Evolutionary conservation across 2,113 vertebrate species (phyloP), one percentile per base, ranked within the genome.

Genomic region (Smithornis capensis): DNA sequence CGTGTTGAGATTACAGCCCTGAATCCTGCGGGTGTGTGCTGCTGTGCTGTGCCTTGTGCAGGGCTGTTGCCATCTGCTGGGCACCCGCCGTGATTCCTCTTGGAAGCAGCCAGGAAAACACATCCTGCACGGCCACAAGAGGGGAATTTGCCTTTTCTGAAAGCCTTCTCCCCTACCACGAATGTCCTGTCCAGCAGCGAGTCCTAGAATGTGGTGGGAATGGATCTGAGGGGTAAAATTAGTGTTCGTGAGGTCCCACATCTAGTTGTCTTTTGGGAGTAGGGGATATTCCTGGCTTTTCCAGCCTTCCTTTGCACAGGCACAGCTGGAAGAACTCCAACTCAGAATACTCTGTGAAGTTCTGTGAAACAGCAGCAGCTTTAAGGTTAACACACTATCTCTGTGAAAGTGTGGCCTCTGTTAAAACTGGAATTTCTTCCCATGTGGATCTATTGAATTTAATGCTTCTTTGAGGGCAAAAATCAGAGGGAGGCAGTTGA

Each of bases 41-140:
- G 35, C 23, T 3, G 35, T 3, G 56, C 84, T 4, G 47, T 12
- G 3, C 76, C 49, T 45, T 6, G 44, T 16, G 80, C 77, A 6
- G 95, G 87, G 78, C 93, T 91, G 84, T 96, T 96, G 96, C 96
- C 95, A 87, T 96, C 96, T 96, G 87, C 96, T 96, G 95, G 96
- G 89, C 90, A 1, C 35, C 53, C 4, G 25, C 83, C 0, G 80
- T 27, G 71, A 25, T n/a, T 95, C 47, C 52, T 29, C 44, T 37
- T 6, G 2, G 10, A 6, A 64, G 74, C 62, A 56, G 67, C 63
- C 53, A 3, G 83, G 59, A 22, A 37, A 24, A 42, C 6, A 3
- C 50, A 1, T 38, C 8, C 4, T 19, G 64, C 85, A 9, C 28
- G 3, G 78, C 45, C 6, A 3, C 24, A 0, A 24, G 42, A 70